Base-by-base conservation (phyloP, 2,113 vertebrate genomes). In the Labrus mixtus region DNA sequence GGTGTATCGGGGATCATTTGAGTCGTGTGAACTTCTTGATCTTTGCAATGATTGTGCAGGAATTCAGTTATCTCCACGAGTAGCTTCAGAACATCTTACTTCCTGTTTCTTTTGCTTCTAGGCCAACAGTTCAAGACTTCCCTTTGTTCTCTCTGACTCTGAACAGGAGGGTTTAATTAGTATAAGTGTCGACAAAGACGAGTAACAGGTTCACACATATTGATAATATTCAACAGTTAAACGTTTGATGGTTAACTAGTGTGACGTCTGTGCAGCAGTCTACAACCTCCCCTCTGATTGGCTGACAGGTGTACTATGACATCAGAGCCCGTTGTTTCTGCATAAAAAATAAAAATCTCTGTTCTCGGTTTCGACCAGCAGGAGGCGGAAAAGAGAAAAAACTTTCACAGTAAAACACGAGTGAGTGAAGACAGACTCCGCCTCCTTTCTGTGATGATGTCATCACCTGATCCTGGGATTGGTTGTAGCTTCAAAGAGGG, bases 391-490 rank as follows among this genome's bases (percentile, higher is more conserved):
- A 13, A 37, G 41, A 67, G 7, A 16, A 8, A 54, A 61, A 46
- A 15, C 46, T 1, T 68, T 68, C 65, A 77, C 75, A 69, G 66
- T 48, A 23, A 48, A 69, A 61, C 25, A 10, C n/a, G n/a, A 56
- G 33, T 3, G 25, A 57, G 29, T n/a, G 9, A 17, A 20, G 10
- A 20, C 6, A 59, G 56, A 37, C 58, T n/a, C 57, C 2, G 6
- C 58, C 65, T 37, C 39, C 9, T 58, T 29, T 55, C 22, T 36
- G 57, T 57, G 53, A 16, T 78, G 65, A 48, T 48, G 33, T 73
- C 60, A 76, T 69, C 60, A 73, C 23, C 16, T 67, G 25, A 29
- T 71, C 66, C 39, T 68, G 37, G 56, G 55, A 68, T 64, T 55
- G 71, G 63, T 36, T 55, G n/a, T 65, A 48, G 22, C 23, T n/a